Conservation (phyloP, 2,113 vertebrate species). For the Erythrocercus mccallii region DNA sequence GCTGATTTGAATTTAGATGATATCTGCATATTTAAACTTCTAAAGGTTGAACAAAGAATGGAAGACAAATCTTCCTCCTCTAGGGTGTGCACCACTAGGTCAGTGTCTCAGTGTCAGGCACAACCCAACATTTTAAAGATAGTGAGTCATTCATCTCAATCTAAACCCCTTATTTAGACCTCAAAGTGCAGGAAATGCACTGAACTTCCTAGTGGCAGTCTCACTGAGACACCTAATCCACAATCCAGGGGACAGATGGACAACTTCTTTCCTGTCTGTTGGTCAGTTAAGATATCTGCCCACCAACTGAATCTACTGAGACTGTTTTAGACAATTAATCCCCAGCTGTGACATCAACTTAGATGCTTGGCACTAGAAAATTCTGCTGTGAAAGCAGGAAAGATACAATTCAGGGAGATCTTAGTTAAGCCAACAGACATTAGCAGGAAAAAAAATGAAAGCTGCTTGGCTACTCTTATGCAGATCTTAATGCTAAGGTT, state of each 20-base stretch:
- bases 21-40: neutral
- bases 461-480: neutral
- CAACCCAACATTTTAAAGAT: neutral
- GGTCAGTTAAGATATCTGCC: neutral
- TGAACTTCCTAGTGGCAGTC: neutral
- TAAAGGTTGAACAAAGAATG: neutral
- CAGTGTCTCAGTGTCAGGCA: neutral
- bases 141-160: neutral
- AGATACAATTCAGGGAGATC: neutral
- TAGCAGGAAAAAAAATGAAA: neutral
- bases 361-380: neutral
- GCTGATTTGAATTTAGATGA: neutral
- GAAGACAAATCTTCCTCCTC: neutral
- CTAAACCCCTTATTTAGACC: neutral
- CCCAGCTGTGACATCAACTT: neutral
- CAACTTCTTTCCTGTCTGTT: neutral
- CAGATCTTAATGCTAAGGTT: neutral
- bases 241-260: neutral
- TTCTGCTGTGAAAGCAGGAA: neutral
- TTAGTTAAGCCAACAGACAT: neutral
- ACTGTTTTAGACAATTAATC: neutral
- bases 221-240: neutral
- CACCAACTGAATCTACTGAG: neutral
- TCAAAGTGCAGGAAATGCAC: neutral
- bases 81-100: neutral